phyloP scores from a whole-genome alignment of 2,113 vertebrate species.

The Cnemophilus loriae region DNA sequence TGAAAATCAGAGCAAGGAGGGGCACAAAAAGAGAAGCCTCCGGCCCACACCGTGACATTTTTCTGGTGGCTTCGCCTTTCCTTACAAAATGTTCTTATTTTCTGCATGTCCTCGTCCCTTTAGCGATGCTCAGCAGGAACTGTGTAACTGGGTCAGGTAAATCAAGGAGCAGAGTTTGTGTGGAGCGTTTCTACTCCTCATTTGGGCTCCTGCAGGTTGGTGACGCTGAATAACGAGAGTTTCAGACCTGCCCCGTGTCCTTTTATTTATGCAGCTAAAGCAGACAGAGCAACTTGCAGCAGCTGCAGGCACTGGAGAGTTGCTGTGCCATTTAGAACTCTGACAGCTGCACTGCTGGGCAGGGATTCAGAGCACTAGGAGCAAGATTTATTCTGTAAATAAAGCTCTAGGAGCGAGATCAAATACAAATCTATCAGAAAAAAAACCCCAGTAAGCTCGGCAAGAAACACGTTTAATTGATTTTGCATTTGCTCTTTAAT shows the following conservation, averaged over 20 bases:
- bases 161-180: neutral
- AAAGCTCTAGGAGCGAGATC: neutral
- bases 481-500: neutral
- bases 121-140: accelerated
- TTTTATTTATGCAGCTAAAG: neutral
- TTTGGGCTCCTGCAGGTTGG: neutral
- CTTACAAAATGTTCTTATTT: neutral
- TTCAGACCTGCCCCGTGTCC: neutral
- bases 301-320: neutral
- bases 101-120: neutral
- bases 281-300: neutral
- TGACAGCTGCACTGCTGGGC: neutral
- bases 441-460: neutral
- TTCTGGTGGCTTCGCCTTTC: neutral
- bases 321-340: neutral
- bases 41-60: neutral
- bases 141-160: neutral
- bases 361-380: neutral
- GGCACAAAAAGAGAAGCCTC: neutral
- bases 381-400: neutral
- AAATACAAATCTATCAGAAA: neutral
- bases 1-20: neutral
- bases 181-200: neutral
- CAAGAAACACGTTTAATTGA: neutral
- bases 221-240: neutral